Evolutionary conservation across 2,888 invertebrate species (phyloP).

Genomic region (Nemapogon koenigi): DNA sequence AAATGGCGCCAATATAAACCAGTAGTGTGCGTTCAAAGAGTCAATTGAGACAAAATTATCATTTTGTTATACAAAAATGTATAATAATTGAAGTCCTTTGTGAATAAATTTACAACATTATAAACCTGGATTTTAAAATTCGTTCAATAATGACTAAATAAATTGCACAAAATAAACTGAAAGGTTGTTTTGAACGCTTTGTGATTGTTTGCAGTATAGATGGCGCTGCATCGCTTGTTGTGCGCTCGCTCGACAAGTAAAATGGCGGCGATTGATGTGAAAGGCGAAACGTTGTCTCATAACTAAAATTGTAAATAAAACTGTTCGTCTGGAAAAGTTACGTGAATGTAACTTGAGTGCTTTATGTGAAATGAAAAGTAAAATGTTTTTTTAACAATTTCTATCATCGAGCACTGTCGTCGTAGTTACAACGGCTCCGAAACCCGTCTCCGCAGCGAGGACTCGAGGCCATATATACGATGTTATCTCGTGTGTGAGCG

Average conservation of each 20-base stretch:
- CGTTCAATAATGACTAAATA: no score
- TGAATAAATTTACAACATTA: no score
- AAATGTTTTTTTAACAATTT: conserved; percentile 36
- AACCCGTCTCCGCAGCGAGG: conserved; percentile 55
- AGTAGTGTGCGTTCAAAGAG: no score
- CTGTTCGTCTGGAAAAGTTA: conserved; percentile 32
- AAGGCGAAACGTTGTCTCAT: conserved; percentile 67
- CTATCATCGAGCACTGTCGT: conserved; percentile 30
- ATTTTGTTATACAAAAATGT: no score
- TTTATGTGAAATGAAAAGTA: conserved; percentile 30
- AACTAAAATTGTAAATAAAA: conserved; percentile 60
- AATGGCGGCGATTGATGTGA: conserved; percentile 74
- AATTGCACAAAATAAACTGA: no score
- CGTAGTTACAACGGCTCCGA: conserved; percentile 54
- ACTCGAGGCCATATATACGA: conserved; percentile 72
- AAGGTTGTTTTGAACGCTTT: no score
- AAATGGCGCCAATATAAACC: no score
- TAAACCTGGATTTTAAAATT: no score
- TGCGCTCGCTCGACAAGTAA: conserved; percentile 65
- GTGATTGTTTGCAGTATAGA: no score
- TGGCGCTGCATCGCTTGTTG: conserved; percentile 70
- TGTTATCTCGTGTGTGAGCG: conserved; percentile 65
- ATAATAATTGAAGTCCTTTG: no score
- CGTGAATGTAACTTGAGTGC: conserved; percentile 25
- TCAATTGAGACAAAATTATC: no score